Conservation (phyloP, 2,113 vertebrate genomes). For the Cebus imitator region DNA sequence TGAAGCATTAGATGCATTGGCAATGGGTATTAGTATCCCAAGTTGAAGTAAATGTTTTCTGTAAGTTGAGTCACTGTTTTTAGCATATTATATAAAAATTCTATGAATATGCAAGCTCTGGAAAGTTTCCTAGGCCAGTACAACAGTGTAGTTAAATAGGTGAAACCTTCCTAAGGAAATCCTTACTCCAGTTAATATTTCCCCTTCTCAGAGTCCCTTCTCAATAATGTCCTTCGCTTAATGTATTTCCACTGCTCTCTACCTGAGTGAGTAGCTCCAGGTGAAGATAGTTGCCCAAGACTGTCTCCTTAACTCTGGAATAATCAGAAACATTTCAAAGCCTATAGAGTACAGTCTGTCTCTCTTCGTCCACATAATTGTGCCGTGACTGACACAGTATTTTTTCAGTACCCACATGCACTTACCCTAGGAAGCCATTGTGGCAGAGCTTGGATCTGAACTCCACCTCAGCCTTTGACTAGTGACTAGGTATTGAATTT, state of each 20-base stretch:
- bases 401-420: neutral
- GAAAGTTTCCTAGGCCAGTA: neutral
- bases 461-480: neutral
- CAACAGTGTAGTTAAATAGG: neutral
- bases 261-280: neutral
- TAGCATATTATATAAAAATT: slow-evolving; percentile 45
- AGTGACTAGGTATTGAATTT: neutral
- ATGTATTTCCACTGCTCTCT: neutral
- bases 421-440: neutral
- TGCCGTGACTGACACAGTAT: neutral
- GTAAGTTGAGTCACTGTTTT: slow-evolving; percentile 20
- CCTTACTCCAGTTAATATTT: neutral
- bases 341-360: neutral
- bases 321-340: neutral
- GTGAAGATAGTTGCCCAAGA: neutral
- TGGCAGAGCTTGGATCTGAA: neutral
- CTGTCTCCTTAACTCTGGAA: neutral
- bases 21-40: neutral
- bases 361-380: neutral
- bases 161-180: neutral
- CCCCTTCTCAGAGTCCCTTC: neutral
- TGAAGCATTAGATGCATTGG: neutral
- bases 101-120: neutral
- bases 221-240: neutral
- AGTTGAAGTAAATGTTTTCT: neutral